phyloP scores from a whole-genome alignment of 2,888 invertebrate genomes.

The Ceraclea dissimilis region DNA sequence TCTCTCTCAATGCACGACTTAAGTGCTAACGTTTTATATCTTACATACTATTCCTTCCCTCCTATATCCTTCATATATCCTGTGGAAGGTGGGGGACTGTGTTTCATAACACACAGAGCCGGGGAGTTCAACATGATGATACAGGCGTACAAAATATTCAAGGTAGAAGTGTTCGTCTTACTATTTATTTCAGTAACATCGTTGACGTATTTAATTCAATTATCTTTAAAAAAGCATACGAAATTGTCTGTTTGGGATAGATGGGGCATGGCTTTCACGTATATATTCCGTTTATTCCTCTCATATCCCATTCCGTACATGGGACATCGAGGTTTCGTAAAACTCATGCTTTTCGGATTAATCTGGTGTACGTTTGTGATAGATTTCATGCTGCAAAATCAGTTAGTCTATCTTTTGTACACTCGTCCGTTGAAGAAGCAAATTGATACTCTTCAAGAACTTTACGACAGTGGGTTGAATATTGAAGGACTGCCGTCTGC shows the following conservation, averaged over 20 bases:
- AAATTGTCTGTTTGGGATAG: neutral
- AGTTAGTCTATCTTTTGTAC: neutral
- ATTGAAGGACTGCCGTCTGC: constrained; percentile 43
- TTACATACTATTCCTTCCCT: constrained; percentile 13
- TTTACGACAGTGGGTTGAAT: constrained; percentile 37
- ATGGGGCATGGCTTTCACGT: neutral
- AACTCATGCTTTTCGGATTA: neutral
- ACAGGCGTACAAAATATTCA: constrained; percentile 12
- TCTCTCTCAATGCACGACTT: constrained; percentile 19
- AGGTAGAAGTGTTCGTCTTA: neutral
- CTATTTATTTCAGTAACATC: neutral
- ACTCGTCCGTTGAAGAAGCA: neutral
- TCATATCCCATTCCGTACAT: neutral
- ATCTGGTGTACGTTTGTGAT: neutral
- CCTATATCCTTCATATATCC: constrained; percentile 16
- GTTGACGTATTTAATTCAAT: neutral
- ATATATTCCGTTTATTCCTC: neutral
- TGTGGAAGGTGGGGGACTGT: constrained; percentile 19
- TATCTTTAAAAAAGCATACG: neutral
- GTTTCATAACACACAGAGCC: constrained; percentile 19
- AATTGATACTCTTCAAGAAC: constrained; percentile 41
- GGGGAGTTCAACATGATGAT: constrained; percentile 4
- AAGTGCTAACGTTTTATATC: constrained; percentile 10
- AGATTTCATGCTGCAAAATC: neutral
- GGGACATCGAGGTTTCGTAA: neutral